A percentile compares a stretch with the other conserved stretches of the same genome.
Conservation (phyloP, 2,797 vertebrate species). For the Varecia variegata region DNA sequence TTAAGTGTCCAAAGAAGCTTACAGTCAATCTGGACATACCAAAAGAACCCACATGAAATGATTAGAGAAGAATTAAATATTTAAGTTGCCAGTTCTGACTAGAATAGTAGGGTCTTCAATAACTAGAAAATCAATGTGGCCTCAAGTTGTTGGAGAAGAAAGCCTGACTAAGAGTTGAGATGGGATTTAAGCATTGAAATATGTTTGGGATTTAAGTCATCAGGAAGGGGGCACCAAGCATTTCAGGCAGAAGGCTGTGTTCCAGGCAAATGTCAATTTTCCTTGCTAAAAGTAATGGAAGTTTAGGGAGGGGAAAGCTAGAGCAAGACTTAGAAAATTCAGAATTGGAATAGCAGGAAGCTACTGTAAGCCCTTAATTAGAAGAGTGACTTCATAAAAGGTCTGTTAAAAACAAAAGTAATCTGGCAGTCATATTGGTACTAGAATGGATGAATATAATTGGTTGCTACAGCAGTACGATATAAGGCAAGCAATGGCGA, state of each 20-base stretch:
- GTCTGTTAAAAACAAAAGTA: not conserved
- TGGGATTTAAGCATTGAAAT: conserved; percentile 13
- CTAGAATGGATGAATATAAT: not conserved
- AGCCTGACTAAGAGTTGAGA: not conserved
- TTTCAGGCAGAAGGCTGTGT: not conserved
- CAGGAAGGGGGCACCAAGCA: not conserved
- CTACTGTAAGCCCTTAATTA: not conserved
- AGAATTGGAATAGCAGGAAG: not conserved
- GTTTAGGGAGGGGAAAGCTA: not conserved
- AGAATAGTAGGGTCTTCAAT: not conserved
- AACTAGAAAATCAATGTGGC: not conserved
- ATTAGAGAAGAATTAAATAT: not conserved
- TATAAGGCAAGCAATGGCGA: not conserved
- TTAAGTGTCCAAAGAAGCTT: conserved; percentile 20
- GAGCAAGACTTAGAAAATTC: conserved; percentile 25
- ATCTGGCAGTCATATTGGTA: not conserved
- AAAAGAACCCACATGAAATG: not conserved
- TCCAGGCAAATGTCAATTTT: not conserved
- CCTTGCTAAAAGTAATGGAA: conserved; percentile 15
- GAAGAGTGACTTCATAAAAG: conserved; percentile 26
- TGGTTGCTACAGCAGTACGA: not conserved
- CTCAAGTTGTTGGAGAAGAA: conserved; percentile 17
- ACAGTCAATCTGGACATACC: not conserved
- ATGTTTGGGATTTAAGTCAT: conserved; percentile 3
- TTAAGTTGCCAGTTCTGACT: not conserved